Base-by-base conservation (phyloP, 2,113 vertebrate genomes). In the Crotophaga sulcirostris region DNA sequence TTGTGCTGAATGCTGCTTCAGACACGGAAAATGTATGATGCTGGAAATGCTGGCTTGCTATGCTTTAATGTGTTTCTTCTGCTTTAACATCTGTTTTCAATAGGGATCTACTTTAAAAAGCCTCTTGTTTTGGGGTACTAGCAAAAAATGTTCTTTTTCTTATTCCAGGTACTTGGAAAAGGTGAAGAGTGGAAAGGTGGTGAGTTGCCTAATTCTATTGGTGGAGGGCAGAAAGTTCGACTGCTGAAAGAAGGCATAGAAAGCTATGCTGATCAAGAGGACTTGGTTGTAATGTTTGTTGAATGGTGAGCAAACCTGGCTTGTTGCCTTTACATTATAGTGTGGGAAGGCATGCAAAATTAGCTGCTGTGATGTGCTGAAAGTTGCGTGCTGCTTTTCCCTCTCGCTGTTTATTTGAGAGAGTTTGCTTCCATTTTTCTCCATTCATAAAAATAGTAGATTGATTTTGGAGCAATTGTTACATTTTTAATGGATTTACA, bases 181-280 rank as follows among this genome's bases (percentile, higher is more conserved):
- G 99, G 98, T 90, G 98, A 99, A 63, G 94, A 98, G 11, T 99
- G 99, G 99, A 99, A 98, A 95, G 99, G 99, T 34, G 99, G 99
- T 8, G 98, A 99, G 25, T 98, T 98, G 54, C 97, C 98, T 23
- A 98, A 96, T n/a, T 98, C 98, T 20, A 99, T 99, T 63, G 99
- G 99, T 2, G 99, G 99, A 67, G 99, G 99, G 36, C 99, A 99
- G 92, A 99, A 99, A 96, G 99, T 99, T 82, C 98, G 99, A 73
- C 97, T 99, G 89, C 97, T 99, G 97, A 99, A 99, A 92, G 98
- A 99, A 96, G 98, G 97, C 92, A 98, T 99, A 98, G 96, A 97
- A 84, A 95, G 78, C 21, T 95, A 99, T 38, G 98, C 98, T 82
- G 97, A 97, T 83, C 98, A 98, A 73, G 98, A 99, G n/a, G 99